phyloP scores from a whole-genome alignment of 1,140 invertebrate species.

The Drosophila setifemur region DNA sequence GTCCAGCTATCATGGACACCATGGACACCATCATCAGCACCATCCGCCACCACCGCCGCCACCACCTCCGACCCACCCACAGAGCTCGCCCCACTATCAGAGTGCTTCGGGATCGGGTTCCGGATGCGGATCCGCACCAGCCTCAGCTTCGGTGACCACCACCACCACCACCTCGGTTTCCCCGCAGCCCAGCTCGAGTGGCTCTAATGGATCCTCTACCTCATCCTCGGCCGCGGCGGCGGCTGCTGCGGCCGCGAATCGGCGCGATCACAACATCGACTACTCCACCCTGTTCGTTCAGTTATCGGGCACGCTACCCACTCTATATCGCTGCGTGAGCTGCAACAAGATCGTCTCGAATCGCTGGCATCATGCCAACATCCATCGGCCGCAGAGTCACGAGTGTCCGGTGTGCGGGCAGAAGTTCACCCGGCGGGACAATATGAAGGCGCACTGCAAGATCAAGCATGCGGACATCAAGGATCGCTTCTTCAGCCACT shows the following conservation, averaged over 20 bases:
- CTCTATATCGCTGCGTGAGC: constrained; percentile 80
- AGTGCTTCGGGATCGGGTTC: constrained; percentile 7
- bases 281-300: constrained; percentile 82
- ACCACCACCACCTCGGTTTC: constrained; percentile 21
- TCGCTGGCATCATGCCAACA: constrained; percentile 88
- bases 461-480: constrained; percentile 86
- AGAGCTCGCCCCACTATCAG: constrained; percentile 55
- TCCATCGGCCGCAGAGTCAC: constrained; percentile 87
- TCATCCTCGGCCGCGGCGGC: constrained; percentile 44
- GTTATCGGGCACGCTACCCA: constrained; percentile 78
- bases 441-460: constrained; percentile 87
- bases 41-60: constrained; percentile 27
- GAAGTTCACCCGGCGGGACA: constrained; percentile 87
- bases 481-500: constrained; percentile 82
- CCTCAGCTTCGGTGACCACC: constrained; percentile 19
- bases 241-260: constrained; percentile 70
- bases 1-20: constrained; percentile 15
- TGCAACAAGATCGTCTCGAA: constrained; percentile 89
- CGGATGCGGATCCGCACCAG: constrained; percentile 9
- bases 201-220: constrained; percentile 9
- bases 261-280: constrained; percentile 82
- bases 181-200: constrained; percentile 53
- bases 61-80: constrained; percentile 29
- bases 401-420: constrained; percentile 87
- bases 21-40: constrained; percentile 31